Evolutionary conservation across 2,888 invertebrate species (phyloP), one percentile per base, ranked within the genome.

Genomic region (Eilema caniola): DNA sequence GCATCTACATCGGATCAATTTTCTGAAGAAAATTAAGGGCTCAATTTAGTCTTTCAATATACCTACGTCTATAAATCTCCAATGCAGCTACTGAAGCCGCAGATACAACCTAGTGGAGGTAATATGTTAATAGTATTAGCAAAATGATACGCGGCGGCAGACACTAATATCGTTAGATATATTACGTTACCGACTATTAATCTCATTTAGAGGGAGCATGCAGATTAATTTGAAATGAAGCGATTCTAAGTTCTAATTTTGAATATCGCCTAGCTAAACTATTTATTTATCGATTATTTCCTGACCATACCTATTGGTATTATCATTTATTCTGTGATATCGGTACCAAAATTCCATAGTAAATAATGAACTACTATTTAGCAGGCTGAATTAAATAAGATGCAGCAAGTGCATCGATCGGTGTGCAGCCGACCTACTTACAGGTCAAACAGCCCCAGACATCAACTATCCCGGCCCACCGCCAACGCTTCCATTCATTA

Each of bases 381-480:
- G 28, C 11, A 68, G 24, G 47, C 60, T 33, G 23, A 53, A 73
- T 74, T 74, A 67, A 84, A 79, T 83, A 87, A 90, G 89, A 89
- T 90, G 90, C 89, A 89, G 79, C 70, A 78, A 76, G 74, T 76
- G 75, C 85, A 93, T 93, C 92, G 93, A 93, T 93, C 89, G 90
- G 41, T 28, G 28, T 72, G 72, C 81, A 83, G 82, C 24, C 86
- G 93, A 92, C 94, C 94, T 90, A 94, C 86, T 92, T 93, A 86
- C 90, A 90, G 93, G 92, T 93, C 93, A 91, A 79, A 83, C 83
- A 70, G 72, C 79, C 83, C 77, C 80, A 66, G 67, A 77, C 24
- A 57, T 47, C 62, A 11, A 62, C 28, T n/a, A 57, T 24, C 65
- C 11, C 64, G 10, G 33, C 63, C 69, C 56, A 66, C 65, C 37